phyloP scores from a whole-genome alignment of 1,140 invertebrate genomes.

The Phthorimaea operculella region DNA sequence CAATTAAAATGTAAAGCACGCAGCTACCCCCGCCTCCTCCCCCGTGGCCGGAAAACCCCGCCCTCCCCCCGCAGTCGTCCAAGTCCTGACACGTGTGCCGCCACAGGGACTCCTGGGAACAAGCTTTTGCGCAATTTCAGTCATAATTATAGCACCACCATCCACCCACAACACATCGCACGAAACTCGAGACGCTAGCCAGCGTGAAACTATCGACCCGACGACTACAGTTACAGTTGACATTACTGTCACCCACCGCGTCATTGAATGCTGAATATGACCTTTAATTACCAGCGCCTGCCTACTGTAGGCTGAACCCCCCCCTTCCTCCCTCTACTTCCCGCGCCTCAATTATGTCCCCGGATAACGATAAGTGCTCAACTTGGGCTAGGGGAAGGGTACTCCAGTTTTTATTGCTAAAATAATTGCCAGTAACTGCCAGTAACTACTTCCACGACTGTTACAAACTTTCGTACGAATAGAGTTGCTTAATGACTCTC shows the following conservation, averaged over 20 bases:
- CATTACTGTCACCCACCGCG: too few species aligned
- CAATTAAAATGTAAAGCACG: conserved; percentile 16
- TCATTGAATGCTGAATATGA: too few species aligned
- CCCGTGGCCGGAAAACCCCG: neutral
- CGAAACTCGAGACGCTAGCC: too few species aligned
- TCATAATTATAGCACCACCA: too few species aligned
- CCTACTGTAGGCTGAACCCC: neutral
- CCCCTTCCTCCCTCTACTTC: neutral
- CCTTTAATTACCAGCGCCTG: neutral
- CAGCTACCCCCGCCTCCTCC: neutral
- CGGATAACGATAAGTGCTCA: neutral
- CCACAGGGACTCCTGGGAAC: neutral
- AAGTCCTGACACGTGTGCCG: neutral
- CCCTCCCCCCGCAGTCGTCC: neutral
- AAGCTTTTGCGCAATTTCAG: too few species aligned
- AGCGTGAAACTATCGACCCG: too few species aligned
- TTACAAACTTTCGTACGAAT: too few species aligned
- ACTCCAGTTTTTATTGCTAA: neutral
- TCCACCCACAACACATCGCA: too few species aligned
- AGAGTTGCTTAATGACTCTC: too few species aligned
- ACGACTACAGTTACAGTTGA: too few species aligned
- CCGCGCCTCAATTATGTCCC: conserved; percentile 4
- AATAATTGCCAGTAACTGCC: neutral
- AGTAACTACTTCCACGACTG: too few species aligned
- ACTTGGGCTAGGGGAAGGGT: neutral